Conservation (phyloP, 2,888 invertebrate genomes). For the Mythimna pallens region DNA sequence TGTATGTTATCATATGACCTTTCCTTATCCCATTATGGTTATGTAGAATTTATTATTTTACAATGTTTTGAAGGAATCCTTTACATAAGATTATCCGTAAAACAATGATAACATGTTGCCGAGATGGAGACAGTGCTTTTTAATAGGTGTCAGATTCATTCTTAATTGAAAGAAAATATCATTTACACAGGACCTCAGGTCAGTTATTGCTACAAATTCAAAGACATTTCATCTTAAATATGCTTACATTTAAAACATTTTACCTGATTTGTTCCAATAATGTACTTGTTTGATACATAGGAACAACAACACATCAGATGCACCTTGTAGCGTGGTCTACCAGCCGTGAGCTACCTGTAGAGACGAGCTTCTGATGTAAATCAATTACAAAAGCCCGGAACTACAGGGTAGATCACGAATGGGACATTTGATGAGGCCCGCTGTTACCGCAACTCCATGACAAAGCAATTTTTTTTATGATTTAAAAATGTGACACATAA, state of each 20-base stretch:
- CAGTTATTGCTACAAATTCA: not conserved
- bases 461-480: not conserved
- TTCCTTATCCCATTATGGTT: not conserved
- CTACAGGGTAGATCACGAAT: slow-evolving; percentile 99
- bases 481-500: slow-evolving; percentile 92
- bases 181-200: not conserved
- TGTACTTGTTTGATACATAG: not conserved
- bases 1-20: not conserved
- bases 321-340: slow-evolving; percentile 93
- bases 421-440: slow-evolving; percentile 26
- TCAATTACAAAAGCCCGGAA: slow-evolving; percentile 99
- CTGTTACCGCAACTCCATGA: slow-evolving; percentile 28
- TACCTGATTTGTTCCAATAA: slow-evolving; percentile 15
- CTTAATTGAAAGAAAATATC: not conserved
- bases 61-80: not conserved
- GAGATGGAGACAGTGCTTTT: not conserved
- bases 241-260: not conserved
- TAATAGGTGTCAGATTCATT: not conserved
- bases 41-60: not conserved
- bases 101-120: not conserved
- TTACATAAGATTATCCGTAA: not conserved
- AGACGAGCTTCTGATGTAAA: slow-evolving; percentile 99
- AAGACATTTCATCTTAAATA: not conserved
- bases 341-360: slow-evolving; percentile 99
- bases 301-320: slow-evolving; percentile 14